Conservation (phyloP, 2,888 invertebrate genomes). For the Drepana falcataria region DNA sequence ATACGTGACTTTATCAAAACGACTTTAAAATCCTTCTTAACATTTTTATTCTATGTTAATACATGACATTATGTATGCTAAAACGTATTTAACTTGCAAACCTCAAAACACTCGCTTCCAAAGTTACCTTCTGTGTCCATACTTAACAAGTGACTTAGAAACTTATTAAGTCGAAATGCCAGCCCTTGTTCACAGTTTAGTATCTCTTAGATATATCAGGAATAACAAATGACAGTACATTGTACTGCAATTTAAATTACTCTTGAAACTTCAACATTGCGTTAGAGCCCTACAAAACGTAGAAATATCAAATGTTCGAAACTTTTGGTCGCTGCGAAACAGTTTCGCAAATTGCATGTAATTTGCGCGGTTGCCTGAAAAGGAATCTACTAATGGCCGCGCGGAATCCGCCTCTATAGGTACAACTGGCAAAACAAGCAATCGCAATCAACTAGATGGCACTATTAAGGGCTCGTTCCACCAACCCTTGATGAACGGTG, state of each 20-base stretch:
- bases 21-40: no score
- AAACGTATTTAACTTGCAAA: background rate
- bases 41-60: background rate
- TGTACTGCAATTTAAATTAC: conserved; percentile 23
- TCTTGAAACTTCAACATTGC: conserved; percentile 18
- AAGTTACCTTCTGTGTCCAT: background rate
- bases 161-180: background rate
- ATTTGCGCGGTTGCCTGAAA: conserved; percentile 49
- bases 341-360: conserved; percentile 58
- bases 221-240: conserved; percentile 18
- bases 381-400: conserved; percentile 55
- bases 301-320: conserved; percentile 53
- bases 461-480: conserved; percentile 7
- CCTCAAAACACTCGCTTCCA: background rate
- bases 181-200: conserved; percentile 1
- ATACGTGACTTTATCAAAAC: no score
- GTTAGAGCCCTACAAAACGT: conserved; percentile 22
- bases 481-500: conserved; percentile 3
- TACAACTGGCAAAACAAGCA: conserved; percentile 34
- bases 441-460: conserved; percentile 23
- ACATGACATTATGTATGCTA: background rate
- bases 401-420: conserved; percentile 41
- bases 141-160: conserved; percentile 3
- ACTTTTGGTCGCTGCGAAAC: conserved; percentile 45
- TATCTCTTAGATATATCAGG: conserved; percentile 14